These are phyloP conservation scores for Xiphophorus hellerii DNA, from an alignment of 2,113 vertebrate genomes.

Conservation along the genomic window DNA sequence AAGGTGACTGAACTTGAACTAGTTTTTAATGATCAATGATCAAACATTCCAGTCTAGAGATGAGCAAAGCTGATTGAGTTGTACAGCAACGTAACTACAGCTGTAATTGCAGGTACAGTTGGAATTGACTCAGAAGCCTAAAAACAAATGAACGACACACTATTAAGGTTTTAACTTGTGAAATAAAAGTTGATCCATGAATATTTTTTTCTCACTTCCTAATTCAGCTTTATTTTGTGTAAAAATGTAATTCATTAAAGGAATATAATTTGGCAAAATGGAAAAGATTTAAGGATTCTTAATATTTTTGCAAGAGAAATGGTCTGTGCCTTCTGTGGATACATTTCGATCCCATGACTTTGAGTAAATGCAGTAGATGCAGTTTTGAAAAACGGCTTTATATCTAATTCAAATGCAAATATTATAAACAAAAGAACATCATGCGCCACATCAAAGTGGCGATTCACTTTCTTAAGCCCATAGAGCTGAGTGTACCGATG, in stretches of 20 bases:
- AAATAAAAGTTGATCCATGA: not conserved
- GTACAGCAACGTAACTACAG: too few relatives aligned
- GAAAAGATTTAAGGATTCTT: not conserved
- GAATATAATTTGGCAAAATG: not conserved
- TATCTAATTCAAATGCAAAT: not conserved
- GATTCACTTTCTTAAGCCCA: slow-evolving; percentile 23
- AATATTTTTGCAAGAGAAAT: not conserved
- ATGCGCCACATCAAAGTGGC: slow-evolving; percentile 27
- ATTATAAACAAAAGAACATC: slow-evolving; percentile 14
- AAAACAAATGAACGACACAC: too few relatives aligned
- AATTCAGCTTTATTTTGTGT: not conserved
- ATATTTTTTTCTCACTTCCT: not conserved
- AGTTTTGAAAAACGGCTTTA: not conserved
- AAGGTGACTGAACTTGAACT: not conserved
- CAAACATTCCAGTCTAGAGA: not conserved
- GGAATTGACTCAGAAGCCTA: too few relatives aligned
- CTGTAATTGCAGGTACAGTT: too few relatives aligned
- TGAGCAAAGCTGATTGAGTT: too few relatives aligned
- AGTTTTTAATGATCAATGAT: not conserved
- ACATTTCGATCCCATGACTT: slow-evolving; percentile 3
- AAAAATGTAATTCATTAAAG: too few relatives aligned
- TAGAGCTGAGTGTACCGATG: slow-evolving; percentile 22
- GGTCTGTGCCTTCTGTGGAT: slow-evolving; percentile 14
- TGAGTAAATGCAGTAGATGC: slow-evolving; percentile 7
- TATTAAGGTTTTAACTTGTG: too few relatives aligned